These are phyloP conservation scores for Taphrorychus bicolor DNA, from an alignment of 2,888 invertebrate species.

Conservation along the genomic window DNA sequence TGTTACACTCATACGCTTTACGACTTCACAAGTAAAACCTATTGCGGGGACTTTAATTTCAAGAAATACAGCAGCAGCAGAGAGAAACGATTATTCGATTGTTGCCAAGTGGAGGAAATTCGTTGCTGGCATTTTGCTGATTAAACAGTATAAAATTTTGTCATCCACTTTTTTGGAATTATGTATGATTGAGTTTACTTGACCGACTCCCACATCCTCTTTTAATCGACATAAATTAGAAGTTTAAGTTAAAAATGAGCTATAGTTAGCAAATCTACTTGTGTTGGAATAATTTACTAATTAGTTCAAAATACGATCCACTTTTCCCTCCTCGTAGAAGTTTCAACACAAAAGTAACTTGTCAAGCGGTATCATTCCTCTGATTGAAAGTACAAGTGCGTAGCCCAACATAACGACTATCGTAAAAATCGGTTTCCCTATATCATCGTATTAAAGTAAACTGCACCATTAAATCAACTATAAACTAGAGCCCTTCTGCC, in stretches of 20 bases:
- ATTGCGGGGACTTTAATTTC: constrained; percentile 11
- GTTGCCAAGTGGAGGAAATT: neutral
- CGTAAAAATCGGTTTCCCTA: neutral
- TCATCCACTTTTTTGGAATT: neutral
- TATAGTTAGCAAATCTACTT: neutral
- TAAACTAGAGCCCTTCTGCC: neutral
- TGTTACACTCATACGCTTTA: constrained; percentile 12
- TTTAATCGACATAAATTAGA: too few species aligned
- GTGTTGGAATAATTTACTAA: too few species aligned
- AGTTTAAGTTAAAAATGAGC: too few species aligned
- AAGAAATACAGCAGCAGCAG: constrained; percentile 1
- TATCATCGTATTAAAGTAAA: too few species aligned
- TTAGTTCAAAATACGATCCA: too few species aligned
- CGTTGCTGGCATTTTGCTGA: neutral
- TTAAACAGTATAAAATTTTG: neutral
- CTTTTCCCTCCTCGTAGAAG: too few species aligned
- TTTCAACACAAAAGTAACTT: too few species aligned
- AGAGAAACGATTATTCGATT: neutral
- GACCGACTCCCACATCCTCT: too few species aligned
- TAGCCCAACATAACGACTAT: neutral
- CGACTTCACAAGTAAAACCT: constrained; percentile 11
- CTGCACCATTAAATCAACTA: neutral
- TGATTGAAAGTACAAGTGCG: neutral
- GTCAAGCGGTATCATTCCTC: neutral
- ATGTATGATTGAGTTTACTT: neutral